Evolutionary conservation across 64 coral and sea anemone species (phyloP).

Genomic region (Pachyseris speciosa): DNA sequence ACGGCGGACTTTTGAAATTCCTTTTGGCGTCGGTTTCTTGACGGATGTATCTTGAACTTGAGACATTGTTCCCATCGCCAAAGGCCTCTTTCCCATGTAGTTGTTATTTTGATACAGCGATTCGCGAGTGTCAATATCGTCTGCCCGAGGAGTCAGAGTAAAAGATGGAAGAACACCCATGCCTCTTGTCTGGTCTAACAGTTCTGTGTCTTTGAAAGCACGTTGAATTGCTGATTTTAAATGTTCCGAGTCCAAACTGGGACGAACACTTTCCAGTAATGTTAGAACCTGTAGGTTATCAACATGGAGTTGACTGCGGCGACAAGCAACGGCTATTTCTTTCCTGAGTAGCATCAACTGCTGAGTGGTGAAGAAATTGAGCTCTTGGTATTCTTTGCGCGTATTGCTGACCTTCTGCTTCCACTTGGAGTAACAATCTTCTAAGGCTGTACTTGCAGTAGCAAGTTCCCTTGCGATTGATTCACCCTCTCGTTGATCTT

Average conservation of each 20-base stretch:
- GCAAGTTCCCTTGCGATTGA: slow-evolving; percentile 28
- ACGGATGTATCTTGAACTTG: neutral
- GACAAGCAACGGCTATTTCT: slow-evolving; percentile 29
- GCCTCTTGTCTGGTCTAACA: neutral
- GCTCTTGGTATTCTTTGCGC: slow-evolving; percentile 30
- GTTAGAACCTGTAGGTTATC: slow-evolving; percentile 40
- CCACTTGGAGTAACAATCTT: slow-evolving; percentile 44
- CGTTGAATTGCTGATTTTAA: slow-evolving; percentile 3
- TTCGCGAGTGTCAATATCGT: neutral
- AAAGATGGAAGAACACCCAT: neutral
- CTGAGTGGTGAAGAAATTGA: slow-evolving; percentile 70
- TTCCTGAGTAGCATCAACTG: slow-evolving; percentile 71
- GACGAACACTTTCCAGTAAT: slow-evolving; percentile 61
- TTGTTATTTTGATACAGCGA: slow-evolving; percentile 8
- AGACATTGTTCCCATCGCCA: neutral
- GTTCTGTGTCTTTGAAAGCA: neutral
- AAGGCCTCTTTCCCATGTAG: neutral
- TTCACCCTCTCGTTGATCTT: neutral
- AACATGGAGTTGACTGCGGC: neutral
- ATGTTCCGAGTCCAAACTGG: neutral
- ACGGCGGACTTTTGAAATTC: neutral
- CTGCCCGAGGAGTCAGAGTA: neutral
- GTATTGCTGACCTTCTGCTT: neutral
- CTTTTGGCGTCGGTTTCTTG: slow-evolving; percentile 1
- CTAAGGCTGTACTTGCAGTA: slow-evolving; percentile 13